Conservation (phyloP, 2,113 vertebrate genomes). For the Odocoileus virginianus region DNA sequence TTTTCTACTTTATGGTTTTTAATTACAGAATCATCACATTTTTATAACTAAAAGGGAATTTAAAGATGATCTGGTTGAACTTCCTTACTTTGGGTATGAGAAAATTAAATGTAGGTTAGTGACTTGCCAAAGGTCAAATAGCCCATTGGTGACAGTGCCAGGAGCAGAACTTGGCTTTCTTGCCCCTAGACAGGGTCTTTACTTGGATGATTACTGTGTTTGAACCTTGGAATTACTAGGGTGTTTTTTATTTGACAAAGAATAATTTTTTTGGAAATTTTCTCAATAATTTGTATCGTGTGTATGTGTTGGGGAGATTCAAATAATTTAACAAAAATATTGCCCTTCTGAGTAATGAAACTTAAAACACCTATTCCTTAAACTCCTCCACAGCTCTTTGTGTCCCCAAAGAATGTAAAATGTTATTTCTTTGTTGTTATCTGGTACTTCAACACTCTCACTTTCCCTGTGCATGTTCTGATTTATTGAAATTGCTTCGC, state of each 20-base stretch:
- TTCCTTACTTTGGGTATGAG: constrained; percentile 44
- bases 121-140: background rate
- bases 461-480: background rate
- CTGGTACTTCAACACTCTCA: background rate
- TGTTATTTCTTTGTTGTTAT: background rate
- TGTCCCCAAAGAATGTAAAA: background rate
- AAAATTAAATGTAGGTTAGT: constrained; percentile 19
- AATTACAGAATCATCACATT: background rate
- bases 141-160: background rate
- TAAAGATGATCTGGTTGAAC: constrained; percentile 18
- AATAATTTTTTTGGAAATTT: background rate
- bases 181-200: background rate
- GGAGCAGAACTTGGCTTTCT: background rate
- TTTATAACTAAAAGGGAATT: constrained; percentile 17
- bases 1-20: background rate
- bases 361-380: background rate
- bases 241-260: background rate
- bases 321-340: constrained; percentile 2
- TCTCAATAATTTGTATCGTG: background rate
- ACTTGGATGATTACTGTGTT: background rate
- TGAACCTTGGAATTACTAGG: background rate
- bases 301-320: background rate
- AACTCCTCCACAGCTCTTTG: background rate
- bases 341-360: background rate
- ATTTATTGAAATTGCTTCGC: background rate